Conservation (phyloP, 2,113 vertebrate genomes). For the Leucosticte australis region DNA sequence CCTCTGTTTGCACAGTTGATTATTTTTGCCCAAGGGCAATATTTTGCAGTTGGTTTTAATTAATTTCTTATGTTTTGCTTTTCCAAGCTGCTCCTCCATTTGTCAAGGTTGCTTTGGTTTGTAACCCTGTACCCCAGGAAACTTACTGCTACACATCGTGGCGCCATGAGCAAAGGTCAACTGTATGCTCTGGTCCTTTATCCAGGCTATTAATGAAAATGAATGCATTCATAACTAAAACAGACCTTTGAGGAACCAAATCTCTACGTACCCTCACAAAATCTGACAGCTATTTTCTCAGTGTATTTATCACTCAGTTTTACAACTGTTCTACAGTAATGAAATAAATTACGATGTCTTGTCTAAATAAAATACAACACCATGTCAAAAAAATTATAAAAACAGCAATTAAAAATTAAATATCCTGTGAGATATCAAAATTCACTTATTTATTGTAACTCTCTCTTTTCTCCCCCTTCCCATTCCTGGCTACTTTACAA, state of each 20-base stretch:
- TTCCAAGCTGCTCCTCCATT: background rate
- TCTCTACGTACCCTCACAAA: background rate
- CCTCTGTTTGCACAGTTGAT: background rate
- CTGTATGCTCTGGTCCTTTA: background rate
- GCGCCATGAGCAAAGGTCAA: background rate
- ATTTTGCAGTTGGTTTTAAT: background rate
- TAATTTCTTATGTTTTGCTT: background rate
- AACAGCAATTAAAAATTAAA: background rate
- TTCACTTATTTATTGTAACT: background rate
- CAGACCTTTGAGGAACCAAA: background rate
- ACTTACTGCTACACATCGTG: accelerated
- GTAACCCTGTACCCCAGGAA: background rate
- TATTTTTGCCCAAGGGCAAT: background rate
- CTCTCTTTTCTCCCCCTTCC: background rate
- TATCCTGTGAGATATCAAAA: background rate
- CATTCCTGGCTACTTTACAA: background rate
- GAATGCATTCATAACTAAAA: background rate
- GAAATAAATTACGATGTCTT: background rate
- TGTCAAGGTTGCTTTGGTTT: background rate
- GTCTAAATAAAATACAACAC: background rate
- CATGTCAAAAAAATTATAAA: background rate
- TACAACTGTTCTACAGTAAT: background rate
- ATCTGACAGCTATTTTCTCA: background rate
- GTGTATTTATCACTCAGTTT: background rate
- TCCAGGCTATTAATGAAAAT: background rate